A percentile compares a stretch with the other conserved stretches of the same genome.
Evolutionary conservation across 2,888 invertebrate genomes (phyloP).

Genomic region (Tetranychus truncatus): DNA sequence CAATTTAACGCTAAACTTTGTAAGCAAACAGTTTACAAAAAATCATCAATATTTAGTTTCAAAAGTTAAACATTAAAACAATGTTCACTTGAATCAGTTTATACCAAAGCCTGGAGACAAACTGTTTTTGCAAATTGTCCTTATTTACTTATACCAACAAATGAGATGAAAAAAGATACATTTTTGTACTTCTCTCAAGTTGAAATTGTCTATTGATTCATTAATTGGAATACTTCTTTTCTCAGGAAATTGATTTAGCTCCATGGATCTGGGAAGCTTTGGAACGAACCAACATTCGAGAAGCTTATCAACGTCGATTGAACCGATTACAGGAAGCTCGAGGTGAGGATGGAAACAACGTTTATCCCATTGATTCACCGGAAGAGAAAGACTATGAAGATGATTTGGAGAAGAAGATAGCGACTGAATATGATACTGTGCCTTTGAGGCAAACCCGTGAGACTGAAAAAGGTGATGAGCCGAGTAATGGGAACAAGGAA

Average conservation of each 20-base stretch:
- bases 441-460: background rate
- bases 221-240: background rate
- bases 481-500: background rate
- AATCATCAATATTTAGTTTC: too few relatives aligned
- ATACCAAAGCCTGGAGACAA: too few relatives aligned
- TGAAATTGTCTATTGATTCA: background rate
- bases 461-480: background rate
- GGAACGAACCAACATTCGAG: slow-evolving; percentile 30
- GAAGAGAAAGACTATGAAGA: slow-evolving; percentile 8
- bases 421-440: background rate
- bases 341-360: background rate
- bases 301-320: background rate
- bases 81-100: too few relatives aligned
- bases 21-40: too few relatives aligned
- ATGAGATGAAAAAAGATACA: too few relatives aligned
- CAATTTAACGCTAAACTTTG: too few relatives aligned
- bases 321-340: background rate
- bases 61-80: too few relatives aligned
- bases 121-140: background rate
- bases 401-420: background rate
- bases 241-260: slow-evolving; percentile 45
- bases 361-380: background rate
- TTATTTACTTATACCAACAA: background rate
- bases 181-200: background rate
- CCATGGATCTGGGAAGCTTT: slow-evolving; percentile 73